Evolutionary conservation across 2,797 vertebrate species (phyloP).

Genomic region (Muscicapa comitata): DNA sequence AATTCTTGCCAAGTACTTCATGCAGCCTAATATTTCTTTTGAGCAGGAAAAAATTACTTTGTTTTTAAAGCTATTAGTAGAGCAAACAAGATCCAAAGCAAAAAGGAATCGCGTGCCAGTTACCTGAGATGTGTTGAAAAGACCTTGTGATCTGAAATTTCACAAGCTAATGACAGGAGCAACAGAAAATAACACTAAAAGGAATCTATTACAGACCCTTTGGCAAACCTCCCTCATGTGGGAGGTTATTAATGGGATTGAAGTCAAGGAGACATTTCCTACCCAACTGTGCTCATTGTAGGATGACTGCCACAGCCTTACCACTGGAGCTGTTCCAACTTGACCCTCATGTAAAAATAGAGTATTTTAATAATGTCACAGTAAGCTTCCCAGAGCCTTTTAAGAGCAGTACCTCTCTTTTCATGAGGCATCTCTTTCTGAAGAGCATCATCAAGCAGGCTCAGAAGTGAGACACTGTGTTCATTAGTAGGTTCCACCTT

Average conservation of each 20-base stretch:
- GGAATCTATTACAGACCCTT: background rate
- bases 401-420: background rate
- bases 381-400: constrained; percentile 4
- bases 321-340: background rate
- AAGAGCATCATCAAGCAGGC: background rate
- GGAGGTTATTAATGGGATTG: constrained; percentile 39
- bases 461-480: background rate
- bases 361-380: constrained; percentile 42
- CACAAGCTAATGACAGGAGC: constrained; percentile 2
- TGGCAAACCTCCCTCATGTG: background rate
- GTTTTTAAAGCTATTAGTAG: background rate
- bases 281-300: background rate
- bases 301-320: background rate
- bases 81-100: background rate
- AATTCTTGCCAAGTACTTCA: background rate
- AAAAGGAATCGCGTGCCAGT: background rate
- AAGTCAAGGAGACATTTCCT: constrained; percentile 35
- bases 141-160: background rate
- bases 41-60: background rate
- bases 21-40: background rate
- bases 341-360: constrained; percentile 29
- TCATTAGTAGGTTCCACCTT: constrained; percentile 41
- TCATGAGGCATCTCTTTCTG: background rate
- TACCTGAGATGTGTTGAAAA: background rate
- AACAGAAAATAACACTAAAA: constrained; percentile 27